phyloP scores from a whole-genome alignment of 2,797 vertebrate species.

The Peromyscus attwateri region DNA sequence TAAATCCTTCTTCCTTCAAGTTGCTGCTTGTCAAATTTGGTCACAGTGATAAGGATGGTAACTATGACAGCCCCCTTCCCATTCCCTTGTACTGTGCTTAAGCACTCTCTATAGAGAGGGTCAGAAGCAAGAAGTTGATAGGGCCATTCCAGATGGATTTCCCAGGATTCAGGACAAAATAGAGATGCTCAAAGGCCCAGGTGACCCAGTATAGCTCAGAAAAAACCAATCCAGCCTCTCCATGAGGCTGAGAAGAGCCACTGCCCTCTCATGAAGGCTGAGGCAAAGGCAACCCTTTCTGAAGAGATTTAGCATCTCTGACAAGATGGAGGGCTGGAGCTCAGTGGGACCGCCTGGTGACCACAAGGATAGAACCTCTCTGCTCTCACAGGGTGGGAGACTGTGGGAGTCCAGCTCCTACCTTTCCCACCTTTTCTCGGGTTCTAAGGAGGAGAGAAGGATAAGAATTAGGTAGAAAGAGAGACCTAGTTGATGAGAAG shows the following conservation, averaged over 20 bases:
- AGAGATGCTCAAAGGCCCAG: background rate
- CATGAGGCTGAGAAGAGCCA: background rate
- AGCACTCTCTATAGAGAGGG: background rate
- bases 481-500: too few species aligned
- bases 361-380: background rate
- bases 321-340: background rate
- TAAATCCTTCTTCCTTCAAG: background rate
- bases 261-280: background rate
- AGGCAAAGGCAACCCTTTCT: background rate
- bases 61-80: background rate
- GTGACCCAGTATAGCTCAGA: background rate
- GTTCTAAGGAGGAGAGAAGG: too few species aligned
- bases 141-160: background rate
- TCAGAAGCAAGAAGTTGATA: background rate
- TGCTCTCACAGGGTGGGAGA: background rate
- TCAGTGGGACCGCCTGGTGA: background rate
- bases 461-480: too few species aligned
- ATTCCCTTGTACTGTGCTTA: background rate
- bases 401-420: too few species aligned
- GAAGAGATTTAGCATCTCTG: background rate
- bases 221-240: background rate
- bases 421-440: too few species aligned
- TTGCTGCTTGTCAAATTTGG: background rate
- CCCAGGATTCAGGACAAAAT: background rate
- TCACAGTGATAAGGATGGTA: background rate